Conservation (phyloP, 2,113 vertebrate genomes). For the Lota lota region DNA sequence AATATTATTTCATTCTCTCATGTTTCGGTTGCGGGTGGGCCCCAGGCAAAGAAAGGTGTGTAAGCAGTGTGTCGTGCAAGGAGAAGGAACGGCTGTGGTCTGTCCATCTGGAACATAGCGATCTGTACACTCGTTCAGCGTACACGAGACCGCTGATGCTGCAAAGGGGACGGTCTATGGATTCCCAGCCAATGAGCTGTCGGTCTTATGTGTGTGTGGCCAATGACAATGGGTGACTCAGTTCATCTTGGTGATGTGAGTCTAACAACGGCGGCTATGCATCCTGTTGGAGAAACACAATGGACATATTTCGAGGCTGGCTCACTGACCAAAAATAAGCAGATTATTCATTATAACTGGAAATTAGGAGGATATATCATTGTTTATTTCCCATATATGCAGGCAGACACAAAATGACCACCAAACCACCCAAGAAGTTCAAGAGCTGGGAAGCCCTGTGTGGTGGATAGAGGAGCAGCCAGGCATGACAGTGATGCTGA, state of each 20-base stretch:
- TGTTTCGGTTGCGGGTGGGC: constrained; percentile 38
- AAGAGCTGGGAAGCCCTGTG: constrained; percentile 77
- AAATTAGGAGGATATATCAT: constrained; percentile 7
- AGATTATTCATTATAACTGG: not conserved
- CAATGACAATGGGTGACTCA: not conserved
- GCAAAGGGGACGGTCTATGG: constrained; percentile 78
- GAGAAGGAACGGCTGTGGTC: constrained; percentile 80
- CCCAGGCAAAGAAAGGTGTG: constrained; percentile 82
- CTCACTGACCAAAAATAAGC: constrained; percentile 2
- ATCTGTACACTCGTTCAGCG: constrained; percentile 88
- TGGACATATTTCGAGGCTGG: not conserved
- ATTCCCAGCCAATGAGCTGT: not conserved
- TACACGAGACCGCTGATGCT: constrained; percentile 62
- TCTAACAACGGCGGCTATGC: not conserved
- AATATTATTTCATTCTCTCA: too few relatives aligned
- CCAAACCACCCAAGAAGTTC: constrained; percentile 88
- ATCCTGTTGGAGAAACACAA: constrained; percentile 4
- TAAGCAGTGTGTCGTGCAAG: constrained; percentile 76
- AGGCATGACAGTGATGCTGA: constrained; percentile 90
- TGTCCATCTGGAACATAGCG: constrained; percentile 80
- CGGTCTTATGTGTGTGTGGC: not conserved
- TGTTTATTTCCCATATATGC: constrained; percentile 29
- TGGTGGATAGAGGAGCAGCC: constrained; percentile 77
- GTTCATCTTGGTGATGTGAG: not conserved
- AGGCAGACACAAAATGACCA: constrained; percentile 90